Evolutionary conservation across 2,888 invertebrate species (phyloP), one percentile per base, ranked within the genome.

Genomic region (Octonoba sinensis): DNA sequence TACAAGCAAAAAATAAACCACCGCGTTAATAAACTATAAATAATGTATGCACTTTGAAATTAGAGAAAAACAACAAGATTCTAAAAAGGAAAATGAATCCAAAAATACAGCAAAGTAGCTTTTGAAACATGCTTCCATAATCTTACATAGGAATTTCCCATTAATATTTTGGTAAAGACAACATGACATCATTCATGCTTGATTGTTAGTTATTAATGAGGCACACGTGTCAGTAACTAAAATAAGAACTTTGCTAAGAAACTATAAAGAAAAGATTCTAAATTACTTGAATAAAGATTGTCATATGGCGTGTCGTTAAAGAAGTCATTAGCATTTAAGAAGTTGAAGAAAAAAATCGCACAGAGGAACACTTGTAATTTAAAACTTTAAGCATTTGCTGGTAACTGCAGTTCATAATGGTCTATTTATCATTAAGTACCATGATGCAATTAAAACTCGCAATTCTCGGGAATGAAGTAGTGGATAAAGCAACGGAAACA

Each of bases 391-490:
- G 70, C 70, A 71, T 70, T 47, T 64, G 77, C 77, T 51, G 51
- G 49, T 69, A 69, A 78, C 65, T 57, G 24, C 47, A 59, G 65
- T 59, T 49, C 71, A 66, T 66, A 78, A 78, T 64, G 65, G 69
- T 76, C 76, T 76, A 76, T 76, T 64, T 70, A 70, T 77, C 77
- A 20, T 59, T 78, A 65, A 78, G 71, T 66, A 65, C 57, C 47
- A 65, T 13, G 22, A 15, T 56, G 78, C 71, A 71, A 66, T 66
- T 57, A 70, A 49, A 24, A 51, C 67, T 59, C 22, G 59, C 16
- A 22, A 27, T 75, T 75, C 75, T 57, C 22, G 22, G 64, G 70
- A 65, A 65, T 62, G 56, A 54, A 66, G 18, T 62, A 18, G 47
- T 27, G 57, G 49, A 59, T 27, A 67, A 18, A 76, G 56, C 46